A percentile compares a stretch with the other conserved stretches of the same genome.
Conservation (phyloP, 2,113 vertebrate species). For the Rhinogobius similis region DNA sequence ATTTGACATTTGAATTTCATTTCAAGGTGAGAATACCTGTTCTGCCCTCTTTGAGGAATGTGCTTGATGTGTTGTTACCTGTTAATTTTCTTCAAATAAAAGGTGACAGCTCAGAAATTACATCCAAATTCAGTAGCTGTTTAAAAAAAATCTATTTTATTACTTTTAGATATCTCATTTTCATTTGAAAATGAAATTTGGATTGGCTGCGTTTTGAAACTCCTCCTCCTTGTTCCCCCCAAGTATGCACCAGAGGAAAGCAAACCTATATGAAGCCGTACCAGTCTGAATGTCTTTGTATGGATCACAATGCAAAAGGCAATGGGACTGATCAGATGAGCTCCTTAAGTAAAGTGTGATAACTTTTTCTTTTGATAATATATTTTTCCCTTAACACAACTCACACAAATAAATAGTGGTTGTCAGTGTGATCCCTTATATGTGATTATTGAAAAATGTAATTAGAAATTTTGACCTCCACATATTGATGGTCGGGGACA, state of each 20-base stretch:
- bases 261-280: background rate
- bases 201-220: background rate
- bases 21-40: background rate
- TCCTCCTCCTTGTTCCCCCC: too few species aligned
- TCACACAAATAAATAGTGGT: background rate
- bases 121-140: too few species aligned
- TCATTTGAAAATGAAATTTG: background rate
- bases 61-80: too few species aligned
- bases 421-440: too few species aligned
- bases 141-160: too few species aligned
- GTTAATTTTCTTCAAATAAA: too few species aligned
- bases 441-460: slow-evolving; percentile 1
- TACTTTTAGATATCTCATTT: too few species aligned
- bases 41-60: background rate
- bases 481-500: slow-evolving; percentile 59
- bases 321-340: background rate
- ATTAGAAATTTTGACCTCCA: slow-evolving; percentile 15
- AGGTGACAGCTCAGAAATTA: too few species aligned
- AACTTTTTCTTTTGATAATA: background rate
- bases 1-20: background rate
- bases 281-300: background rate
- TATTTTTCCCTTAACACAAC: background rate
- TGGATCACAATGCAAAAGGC: background rate
- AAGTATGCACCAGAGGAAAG: background rate
- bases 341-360: background rate